phyloP scores from a whole-genome alignment of 2,797 vertebrate genomes.

The Neopelma chrysocephalum region DNA sequence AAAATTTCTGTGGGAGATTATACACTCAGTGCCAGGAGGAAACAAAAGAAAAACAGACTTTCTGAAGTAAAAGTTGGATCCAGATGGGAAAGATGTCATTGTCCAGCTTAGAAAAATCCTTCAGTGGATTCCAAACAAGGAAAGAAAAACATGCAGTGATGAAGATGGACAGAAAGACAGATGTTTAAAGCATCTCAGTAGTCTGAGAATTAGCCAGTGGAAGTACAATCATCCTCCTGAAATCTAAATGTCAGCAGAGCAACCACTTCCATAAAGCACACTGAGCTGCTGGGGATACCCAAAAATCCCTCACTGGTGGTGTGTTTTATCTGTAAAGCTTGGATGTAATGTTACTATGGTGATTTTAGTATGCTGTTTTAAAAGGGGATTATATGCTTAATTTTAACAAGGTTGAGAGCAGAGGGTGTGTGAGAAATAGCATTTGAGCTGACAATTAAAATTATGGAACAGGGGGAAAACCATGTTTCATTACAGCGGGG shows the following conservation, averaged over 20 bases:
- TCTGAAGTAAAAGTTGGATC: not conserved
- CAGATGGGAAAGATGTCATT: not conserved
- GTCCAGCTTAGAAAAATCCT: not conserved
- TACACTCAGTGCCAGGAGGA: not conserved
- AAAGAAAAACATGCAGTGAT: slow-evolving; percentile 24
- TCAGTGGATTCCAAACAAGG: not conserved
- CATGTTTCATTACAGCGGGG: slow-evolving; percentile 27
- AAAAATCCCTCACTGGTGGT: slow-evolving; percentile 55
- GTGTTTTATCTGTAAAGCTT: slow-evolving; percentile 71
- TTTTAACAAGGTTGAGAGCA: slow-evolving; percentile 77
- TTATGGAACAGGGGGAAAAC: not conserved
- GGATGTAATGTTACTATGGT: slow-evolving; percentile 77
- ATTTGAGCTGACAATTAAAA: slow-evolving; percentile 73
- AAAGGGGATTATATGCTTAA: slow-evolving; percentile 78
- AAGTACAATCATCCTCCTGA: slow-evolving; percentile 49
- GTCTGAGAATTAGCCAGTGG: slow-evolving; percentile 49
- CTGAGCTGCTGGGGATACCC: slow-evolving; percentile 66
- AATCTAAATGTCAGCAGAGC: slow-evolving; percentile 56
- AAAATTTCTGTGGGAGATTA: not conserved
- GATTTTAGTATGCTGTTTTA: slow-evolving; percentile 75
- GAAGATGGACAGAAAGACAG: slow-evolving; percentile 32
- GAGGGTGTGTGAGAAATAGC: slow-evolving; percentile 68
- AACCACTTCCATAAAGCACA: slow-evolving; percentile 64
- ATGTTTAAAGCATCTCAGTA: slow-evolving; percentile 44
- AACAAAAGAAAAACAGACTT: not conserved